A percentile compares a stretch with the other conserved stretches of the same genome.
Conservation (phyloP, 2,113 vertebrate genomes). For the Dascyllus trimaculatus region DNA sequence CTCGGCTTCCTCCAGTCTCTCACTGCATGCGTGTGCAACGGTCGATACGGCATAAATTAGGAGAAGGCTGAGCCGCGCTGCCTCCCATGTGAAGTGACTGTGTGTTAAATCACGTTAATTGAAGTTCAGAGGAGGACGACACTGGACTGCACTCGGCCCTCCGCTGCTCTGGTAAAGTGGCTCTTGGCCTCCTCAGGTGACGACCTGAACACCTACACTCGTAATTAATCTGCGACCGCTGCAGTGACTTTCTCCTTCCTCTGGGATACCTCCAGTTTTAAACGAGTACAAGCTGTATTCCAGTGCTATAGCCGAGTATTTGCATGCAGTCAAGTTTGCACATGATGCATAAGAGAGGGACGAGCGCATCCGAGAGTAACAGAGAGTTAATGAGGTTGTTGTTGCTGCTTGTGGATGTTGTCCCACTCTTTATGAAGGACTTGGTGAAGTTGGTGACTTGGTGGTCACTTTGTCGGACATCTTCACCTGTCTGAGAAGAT, state of each 20-base stretch:
- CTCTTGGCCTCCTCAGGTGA: constrained; percentile 52
- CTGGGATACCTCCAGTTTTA: not conserved
- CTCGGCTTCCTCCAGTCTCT: not conserved
- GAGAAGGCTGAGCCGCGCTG: constrained; percentile 40
- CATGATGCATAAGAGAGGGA: too few relatives aligned
- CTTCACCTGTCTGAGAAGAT: too few relatives aligned
- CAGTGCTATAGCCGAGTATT: not conserved
- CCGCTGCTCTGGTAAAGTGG: constrained; percentile 36
- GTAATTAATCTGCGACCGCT: constrained; percentile 23
- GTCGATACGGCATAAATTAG: constrained; percentile 74
- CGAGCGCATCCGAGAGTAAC: too few relatives aligned
- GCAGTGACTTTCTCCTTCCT: not conserved
- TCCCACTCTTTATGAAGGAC: too few relatives aligned
- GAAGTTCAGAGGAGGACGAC: constrained; percentile 71
- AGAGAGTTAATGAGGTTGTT: too few relatives aligned
- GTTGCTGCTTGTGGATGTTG: too few relatives aligned
- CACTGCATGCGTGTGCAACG: constrained; percentile 37
- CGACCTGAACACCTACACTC: constrained; percentile 43
- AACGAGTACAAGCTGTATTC: not conserved
- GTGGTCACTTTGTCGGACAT: too few relatives aligned
- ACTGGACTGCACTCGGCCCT: constrained; percentile 33
- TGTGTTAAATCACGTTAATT: constrained; percentile 77
- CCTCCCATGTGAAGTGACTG: constrained; percentile 40
- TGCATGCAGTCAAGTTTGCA: not conserved
- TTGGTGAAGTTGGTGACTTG: too few relatives aligned